Percentiles rank a stretch among this genome's conserved stretches.
Conservation (phyloP, 2,797 vertebrate species). For the Parotocinclus haroldoi region DNA sequence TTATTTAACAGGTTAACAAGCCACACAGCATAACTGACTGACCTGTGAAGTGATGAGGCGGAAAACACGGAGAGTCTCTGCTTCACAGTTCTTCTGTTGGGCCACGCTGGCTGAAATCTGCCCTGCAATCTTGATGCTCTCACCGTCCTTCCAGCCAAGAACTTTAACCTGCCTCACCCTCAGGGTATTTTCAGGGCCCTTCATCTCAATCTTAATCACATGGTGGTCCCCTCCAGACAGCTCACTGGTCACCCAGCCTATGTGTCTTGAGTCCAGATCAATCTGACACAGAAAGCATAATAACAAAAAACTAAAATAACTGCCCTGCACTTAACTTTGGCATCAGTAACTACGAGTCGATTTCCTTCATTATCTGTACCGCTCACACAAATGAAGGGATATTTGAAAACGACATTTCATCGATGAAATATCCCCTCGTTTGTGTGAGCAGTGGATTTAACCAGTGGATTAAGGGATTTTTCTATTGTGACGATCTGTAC, state of each 20-base stretch:
- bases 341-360: too few relatives aligned
- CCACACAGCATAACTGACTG: background rate
- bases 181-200: constrained; percentile 96
- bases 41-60: constrained; percentile 98
- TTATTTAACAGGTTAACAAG: background rate
- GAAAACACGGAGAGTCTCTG: constrained; percentile 92
- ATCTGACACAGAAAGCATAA: constrained; percentile 67
- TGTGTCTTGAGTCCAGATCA: constrained; percentile 96
- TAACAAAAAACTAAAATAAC: too few relatives aligned
- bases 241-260: constrained; percentile 98
- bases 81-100: constrained; percentile 97
- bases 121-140: constrained; percentile 93
- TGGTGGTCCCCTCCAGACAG: constrained; percentile 94
- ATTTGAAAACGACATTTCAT: too few relatives aligned
- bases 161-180: constrained; percentile 97
- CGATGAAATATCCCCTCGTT: too few relatives aligned
- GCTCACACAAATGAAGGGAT: too few relatives aligned
- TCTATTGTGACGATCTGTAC: background rate
- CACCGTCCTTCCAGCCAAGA: constrained; percentile 96
- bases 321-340: background rate
- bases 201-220: constrained; percentile 95
- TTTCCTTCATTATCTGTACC: too few relatives aligned
- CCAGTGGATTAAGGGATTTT: background rate
- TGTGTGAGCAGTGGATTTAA: too few relatives aligned
- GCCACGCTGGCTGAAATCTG: constrained; percentile 95